Percentiles rank a stretch among this genome's conserved stretches.
phyloP scores from a whole-genome alignment of 2,888 invertebrate genomes.

The Amorpha juglandis region DNA sequence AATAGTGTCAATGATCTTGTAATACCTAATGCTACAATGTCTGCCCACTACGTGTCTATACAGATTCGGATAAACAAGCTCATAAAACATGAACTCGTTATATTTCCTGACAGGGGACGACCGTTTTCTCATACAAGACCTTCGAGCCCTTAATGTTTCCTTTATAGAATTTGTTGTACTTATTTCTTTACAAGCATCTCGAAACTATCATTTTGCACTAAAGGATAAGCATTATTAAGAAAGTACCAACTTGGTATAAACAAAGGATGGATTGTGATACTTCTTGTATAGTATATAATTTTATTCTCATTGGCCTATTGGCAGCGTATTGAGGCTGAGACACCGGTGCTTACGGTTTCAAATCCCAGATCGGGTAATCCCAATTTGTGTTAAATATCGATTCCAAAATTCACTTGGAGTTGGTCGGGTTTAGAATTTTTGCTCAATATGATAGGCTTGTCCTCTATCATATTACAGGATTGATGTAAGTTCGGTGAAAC shows the following conservation, averaged over 20 bases:
- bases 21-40: slow-evolving; percentile 23
- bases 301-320: too few relatives aligned
- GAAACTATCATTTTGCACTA: neutral
- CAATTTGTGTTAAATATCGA: too few relatives aligned
- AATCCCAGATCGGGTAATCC: too few relatives aligned
- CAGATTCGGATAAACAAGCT: slow-evolving; percentile 59
- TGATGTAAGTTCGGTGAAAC: too few relatives aligned
- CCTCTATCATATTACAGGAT: too few relatives aligned
- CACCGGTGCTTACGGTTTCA: too few relatives aligned
- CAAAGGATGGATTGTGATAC: neutral
- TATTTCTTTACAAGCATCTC: neutral
- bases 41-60: slow-evolving; percentile 33
- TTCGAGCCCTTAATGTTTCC: slow-evolving; percentile 45
- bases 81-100: slow-evolving; percentile 60
- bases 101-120: slow-evolving; percentile 58
- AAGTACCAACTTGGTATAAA: neutral
- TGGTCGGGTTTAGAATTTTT: too few relatives aligned
- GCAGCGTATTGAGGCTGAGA: too few relatives aligned
- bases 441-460: too few relatives aligned
- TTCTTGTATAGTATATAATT: neutral
- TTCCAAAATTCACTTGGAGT: too few relatives aligned
- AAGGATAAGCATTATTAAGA: neutral
- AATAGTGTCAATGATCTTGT: slow-evolving; percentile 35
- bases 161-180: slow-evolving; percentile 31
- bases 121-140: slow-evolving; percentile 46